A percentile compares a stretch with the other conserved stretches of the same genome.
phyloP scores from a whole-genome alignment of 2,113 vertebrate species.

The Macquaria ambigua region DNA sequence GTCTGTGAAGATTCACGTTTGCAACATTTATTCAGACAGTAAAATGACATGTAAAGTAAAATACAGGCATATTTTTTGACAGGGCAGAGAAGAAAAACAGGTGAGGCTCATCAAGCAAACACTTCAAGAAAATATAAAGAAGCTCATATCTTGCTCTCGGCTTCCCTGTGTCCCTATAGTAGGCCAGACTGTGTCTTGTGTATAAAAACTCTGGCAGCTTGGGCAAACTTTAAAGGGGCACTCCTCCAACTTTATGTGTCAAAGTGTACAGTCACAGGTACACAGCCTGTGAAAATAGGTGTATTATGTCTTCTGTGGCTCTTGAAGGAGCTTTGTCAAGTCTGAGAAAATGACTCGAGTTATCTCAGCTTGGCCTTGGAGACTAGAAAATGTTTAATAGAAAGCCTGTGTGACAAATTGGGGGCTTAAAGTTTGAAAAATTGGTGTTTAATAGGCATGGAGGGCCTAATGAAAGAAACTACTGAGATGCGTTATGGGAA shows the following conservation, averaged over 20 bases:
- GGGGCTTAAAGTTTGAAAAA: neutral
- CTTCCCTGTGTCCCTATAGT: neutral
- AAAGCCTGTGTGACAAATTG: neutral
- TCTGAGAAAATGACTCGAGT: neutral
- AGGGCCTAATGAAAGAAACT: neutral
- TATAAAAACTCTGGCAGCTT: neutral
- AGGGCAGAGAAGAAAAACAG: neutral
- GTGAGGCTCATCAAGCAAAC: conserved; percentile 9
- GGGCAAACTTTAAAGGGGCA: neutral
- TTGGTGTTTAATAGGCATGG: neutral
- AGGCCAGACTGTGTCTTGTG: neutral
- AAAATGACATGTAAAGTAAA: neutral
- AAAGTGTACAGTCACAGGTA: neutral
- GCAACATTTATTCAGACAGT: neutral
- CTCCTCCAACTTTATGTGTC: neutral
- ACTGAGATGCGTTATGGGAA: neutral
- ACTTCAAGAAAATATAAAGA: neutral
- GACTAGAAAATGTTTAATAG: neutral
- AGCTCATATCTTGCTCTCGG: neutral
- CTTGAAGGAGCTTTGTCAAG: neutral
- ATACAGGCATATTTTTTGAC: neutral
- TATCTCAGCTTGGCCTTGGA: neutral
- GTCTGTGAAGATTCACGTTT: neutral
- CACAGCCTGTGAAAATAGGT: neutral
- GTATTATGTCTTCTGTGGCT: neutral